phyloP scores from a whole-genome alignment of 2,797 vertebrate genomes.

The Eulemur mongoz region DNA sequence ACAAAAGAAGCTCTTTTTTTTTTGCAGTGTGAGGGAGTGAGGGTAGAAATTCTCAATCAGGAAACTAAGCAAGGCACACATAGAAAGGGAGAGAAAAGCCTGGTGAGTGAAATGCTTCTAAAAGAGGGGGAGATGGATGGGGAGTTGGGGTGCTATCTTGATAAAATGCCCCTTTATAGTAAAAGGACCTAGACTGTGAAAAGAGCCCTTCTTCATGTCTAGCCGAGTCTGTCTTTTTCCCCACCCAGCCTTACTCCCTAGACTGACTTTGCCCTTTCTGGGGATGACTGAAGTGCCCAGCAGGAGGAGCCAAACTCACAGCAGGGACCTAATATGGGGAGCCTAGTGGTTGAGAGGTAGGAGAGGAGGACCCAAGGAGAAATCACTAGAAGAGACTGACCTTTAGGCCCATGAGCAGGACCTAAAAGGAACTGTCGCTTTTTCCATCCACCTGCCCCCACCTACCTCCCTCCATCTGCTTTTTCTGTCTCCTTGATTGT shows the following conservation, averaged over 20 bases:
- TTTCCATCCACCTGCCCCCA: background rate
- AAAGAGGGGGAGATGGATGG: background rate
- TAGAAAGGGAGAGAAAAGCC: background rate
- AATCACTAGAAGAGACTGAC: background rate
- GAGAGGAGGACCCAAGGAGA: background rate
- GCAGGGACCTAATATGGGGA: background rate
- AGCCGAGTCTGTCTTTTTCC: background rate
- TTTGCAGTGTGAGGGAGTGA: slow-evolving; percentile 22
- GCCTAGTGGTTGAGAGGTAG: background rate
- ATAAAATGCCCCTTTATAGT: background rate
- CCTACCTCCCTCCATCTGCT: background rate
- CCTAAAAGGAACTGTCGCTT: background rate
- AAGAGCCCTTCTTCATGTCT: slow-evolving; percentile 3
- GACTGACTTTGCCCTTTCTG: background rate
- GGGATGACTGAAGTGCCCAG: background rate
- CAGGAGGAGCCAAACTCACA: background rate
- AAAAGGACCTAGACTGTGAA: background rate
- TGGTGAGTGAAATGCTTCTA: background rate
- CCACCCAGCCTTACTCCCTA: background rate
- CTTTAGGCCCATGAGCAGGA: background rate
- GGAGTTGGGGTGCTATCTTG: background rate
- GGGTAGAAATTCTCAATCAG: slow-evolving; percentile 54
- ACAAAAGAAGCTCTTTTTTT: slow-evolving; percentile 22
- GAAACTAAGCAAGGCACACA: slow-evolving; percentile 33
- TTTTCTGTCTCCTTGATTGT: slow-evolving; percentile 12